Evolutionary conservation across 1,140 invertebrate species (phyloP).

Genomic region (Adoxophyes honmai): DNA sequence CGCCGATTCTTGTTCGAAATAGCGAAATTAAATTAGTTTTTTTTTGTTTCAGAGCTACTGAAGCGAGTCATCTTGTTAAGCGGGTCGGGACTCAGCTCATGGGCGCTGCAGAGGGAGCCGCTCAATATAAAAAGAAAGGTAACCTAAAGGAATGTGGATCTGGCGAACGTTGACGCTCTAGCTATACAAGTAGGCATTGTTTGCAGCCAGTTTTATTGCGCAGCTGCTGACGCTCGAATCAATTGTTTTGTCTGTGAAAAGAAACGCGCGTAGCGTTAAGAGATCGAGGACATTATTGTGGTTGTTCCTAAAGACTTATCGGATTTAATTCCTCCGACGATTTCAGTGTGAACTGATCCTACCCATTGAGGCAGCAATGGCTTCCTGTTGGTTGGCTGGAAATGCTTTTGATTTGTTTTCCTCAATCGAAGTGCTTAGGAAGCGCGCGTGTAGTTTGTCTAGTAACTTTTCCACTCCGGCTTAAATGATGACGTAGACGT

Average conservation of each 20-base stretch:
- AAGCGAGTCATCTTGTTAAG: slow-evolving; percentile 94
- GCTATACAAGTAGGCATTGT: neutral
- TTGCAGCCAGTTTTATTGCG: neutral
- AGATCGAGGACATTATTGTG: no score
- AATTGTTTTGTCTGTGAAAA: no score
- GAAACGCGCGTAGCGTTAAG: no score
- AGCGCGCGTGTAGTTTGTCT: no score
- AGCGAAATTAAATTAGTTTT: slow-evolving; percentile 61
- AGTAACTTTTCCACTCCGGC: no score
- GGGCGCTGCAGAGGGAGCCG: slow-evolving; percentile 94
- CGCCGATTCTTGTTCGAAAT: slow-evolving; percentile 42
- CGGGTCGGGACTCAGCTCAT: slow-evolving; percentile 95
- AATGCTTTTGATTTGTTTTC: no score
- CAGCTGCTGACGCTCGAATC: neutral
- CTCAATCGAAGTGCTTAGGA: no score
- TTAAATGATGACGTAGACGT: no score
- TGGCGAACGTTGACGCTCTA: neutral
- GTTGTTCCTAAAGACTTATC: neutral
- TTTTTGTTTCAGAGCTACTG: slow-evolving; percentile 86
- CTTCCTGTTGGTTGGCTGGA: no score
- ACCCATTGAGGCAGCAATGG: no score
- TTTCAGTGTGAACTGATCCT: no score
- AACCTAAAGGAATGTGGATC: slow-evolving; percentile 14
- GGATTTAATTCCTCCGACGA: no score
- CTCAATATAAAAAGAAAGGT: slow-evolving; percentile 86